Evolutionary conservation across 1,140 invertebrate genomes (phyloP).

Genomic region (Trichonephila inaurata): DNA sequence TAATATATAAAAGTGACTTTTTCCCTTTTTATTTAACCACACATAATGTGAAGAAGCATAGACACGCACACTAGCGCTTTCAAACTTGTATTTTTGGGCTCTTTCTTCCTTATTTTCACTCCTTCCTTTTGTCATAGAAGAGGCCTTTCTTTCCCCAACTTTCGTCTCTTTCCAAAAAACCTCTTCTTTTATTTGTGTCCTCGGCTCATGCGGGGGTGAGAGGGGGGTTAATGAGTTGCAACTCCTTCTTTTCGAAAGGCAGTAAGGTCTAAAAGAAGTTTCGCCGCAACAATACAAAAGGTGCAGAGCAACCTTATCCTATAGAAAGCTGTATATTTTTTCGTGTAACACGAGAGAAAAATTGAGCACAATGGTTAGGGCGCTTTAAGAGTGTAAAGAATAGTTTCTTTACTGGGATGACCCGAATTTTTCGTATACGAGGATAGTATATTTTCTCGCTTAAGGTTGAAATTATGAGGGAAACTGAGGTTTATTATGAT

Average conservation of each 20-base stretch:
- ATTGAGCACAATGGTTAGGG: conserved; percentile 24
- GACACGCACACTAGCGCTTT: background rate
- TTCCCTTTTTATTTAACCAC: background rate
- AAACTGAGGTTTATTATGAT: background rate
- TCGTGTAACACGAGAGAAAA: background rate
- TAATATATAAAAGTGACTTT: conserved; percentile 1
- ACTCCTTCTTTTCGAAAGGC: conserved; percentile 10
- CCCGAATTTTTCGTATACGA: background rate
- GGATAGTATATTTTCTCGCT: background rate
- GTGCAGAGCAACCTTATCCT: conserved; percentile 5
- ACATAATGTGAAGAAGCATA: background rate
- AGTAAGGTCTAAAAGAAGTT: conserved; percentile 15
- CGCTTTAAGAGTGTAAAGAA: conserved; percentile 43
- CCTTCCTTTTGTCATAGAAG: background rate
- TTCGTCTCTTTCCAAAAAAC: background rate
- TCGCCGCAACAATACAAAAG: conserved; percentile 16
- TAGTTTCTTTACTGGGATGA: conserved; percentile 4
- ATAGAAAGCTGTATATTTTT: conserved; percentile 29
- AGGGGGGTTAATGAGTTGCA: conserved; percentile 15
- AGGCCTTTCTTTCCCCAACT: conserved; percentile 30
- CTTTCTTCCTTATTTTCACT: conserved; percentile 11
- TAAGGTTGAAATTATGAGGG: background rate
- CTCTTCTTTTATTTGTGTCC: background rate
- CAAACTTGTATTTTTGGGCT: conserved; percentile 27
- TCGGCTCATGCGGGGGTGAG: background rate